Evolutionary conservation across 2,888 invertebrate species (phyloP), one percentile per base, ranked within the genome.

Genomic region (Lathronympha strigana): DNA sequence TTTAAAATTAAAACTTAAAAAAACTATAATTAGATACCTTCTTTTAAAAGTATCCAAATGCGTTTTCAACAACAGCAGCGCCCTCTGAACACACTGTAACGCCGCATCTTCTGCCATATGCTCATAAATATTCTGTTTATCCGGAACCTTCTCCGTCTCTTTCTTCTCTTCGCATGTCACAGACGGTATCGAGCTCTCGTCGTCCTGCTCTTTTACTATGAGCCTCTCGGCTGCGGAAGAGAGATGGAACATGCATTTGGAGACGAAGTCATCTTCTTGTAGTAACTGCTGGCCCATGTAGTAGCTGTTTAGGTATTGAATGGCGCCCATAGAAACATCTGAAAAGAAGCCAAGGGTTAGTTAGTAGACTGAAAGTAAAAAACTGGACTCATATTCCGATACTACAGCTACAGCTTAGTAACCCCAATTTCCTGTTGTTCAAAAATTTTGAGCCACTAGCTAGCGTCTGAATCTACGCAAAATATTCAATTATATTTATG

Each of bases 301-400:
- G 86, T 97, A 98, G 78, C 96, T 96, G 84, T 98, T 98, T 63
- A 98, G 93, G 82, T 98, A 98, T 81, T 98, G 97, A 73, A 98
- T 98, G 0, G 98, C 98, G 2, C 98, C 96, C 95, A 98, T 95
- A 71, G 98, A 98, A 1, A 98, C 98, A 80, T 98, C 98, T 87
- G 75, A 0, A 76, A 76, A 45, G 21, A 67, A 25, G 55, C n/a
- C 63, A 19, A 28, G 13, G 49, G 28, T 28, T 3, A 17, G 1
- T 40, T 40, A 40, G 43, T 19, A 13, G 19, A 19, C 6, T 0
- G 15, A 15, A 5, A 38, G n/a, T 11, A 15, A 38, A 4, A 4
- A 28, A n/a, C n/a, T n/a, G n/a, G n/a, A n/a, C n/a, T n/a, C n/a
- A n/a, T n/a, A n/a, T n/a, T n/a, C n/a, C n/a, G n/a, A n/a, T n/a